A percentile compares a stretch with the other conserved stretches of the same genome.
phyloP scores from a whole-genome alignment of 2,797 vertebrate genomes.

The Scleropages formosus region DNA sequence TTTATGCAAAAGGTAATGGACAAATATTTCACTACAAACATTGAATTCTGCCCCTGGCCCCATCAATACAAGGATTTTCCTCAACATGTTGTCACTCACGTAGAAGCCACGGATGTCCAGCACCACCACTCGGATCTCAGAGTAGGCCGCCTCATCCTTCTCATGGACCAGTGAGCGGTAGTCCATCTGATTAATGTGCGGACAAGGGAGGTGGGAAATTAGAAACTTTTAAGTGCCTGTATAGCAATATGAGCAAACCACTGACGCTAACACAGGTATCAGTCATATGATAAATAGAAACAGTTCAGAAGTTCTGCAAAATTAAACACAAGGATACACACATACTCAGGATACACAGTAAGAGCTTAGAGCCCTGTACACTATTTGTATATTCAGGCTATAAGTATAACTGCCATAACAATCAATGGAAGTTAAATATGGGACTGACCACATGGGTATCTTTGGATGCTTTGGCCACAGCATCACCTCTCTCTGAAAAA shows the following conservation, averaged over 20 bases:
- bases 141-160: constrained; percentile 75
- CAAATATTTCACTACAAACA: too few relatives aligned
- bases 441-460: constrained; percentile 83
- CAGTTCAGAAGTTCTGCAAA: not conserved
- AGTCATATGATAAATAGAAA: not conserved
- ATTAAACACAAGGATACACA: not conserved
- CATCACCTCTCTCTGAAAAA: constrained; percentile 84
- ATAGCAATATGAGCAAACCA: too few relatives aligned
- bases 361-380: not conserved
- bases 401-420: not conserved
- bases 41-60: not conserved
- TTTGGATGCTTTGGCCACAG: constrained; percentile 88
- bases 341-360: not conserved
- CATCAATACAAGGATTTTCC: not conserved
- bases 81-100: constrained; percentile 61
- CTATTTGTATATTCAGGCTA: not conserved
- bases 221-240: too few relatives aligned
- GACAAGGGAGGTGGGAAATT: constrained; percentile 17
- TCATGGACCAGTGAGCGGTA: constrained; percentile 82
- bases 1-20: too few relatives aligned
- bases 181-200: constrained; percentile 76
- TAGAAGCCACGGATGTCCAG: constrained; percentile 83
- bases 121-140: constrained; percentile 73
- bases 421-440: not conserved
- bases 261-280: too few relatives aligned